phyloP scores from a whole-genome alignment of 2,113 vertebrate genomes.

The Trogon melanurus region DNA sequence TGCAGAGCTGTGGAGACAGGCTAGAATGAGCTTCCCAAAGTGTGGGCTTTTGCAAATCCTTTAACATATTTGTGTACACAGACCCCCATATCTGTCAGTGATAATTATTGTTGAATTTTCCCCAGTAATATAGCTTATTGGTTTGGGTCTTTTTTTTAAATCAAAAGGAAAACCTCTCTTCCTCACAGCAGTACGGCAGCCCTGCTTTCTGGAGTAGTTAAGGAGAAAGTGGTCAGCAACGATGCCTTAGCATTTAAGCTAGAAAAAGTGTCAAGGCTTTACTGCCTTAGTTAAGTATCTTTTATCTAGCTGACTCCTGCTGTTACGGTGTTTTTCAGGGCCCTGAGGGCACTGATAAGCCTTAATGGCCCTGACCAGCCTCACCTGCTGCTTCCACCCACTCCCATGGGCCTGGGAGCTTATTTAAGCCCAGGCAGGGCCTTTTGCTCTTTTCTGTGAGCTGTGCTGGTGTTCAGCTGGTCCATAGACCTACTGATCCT shows the following conservation, averaged over 20 bases:
- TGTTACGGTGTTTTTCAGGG: not conserved
- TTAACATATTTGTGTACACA: not conserved
- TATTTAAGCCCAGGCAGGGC: not conserved
- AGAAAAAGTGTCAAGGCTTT: not conserved
- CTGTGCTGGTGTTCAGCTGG: not conserved
- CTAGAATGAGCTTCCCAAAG: not conserved
- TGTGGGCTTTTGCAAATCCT: not conserved
- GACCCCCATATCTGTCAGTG: not conserved
- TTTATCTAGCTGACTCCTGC: not conserved
- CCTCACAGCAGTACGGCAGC: not conserved
- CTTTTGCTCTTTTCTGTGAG: rapidly evolving
- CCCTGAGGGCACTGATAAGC: not conserved
- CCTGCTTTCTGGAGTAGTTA: not conserved
- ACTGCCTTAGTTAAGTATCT: not conserved
- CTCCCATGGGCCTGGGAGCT: not conserved
- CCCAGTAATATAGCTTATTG: not conserved
- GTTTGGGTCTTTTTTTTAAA: not conserved
- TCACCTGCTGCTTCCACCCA: not conserved
- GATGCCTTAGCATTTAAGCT: not conserved
- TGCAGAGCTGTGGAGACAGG: not conserved
- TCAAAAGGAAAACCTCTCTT: not conserved
- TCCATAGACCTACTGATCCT: rapidly evolving
- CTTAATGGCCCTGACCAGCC: not conserved
- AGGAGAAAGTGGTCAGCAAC: not conserved
- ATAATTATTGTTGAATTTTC: not conserved